Evolutionary conservation across 2,888 invertebrate genomes (phyloP).

Genomic region (Zeuzera pyrina): DNA sequence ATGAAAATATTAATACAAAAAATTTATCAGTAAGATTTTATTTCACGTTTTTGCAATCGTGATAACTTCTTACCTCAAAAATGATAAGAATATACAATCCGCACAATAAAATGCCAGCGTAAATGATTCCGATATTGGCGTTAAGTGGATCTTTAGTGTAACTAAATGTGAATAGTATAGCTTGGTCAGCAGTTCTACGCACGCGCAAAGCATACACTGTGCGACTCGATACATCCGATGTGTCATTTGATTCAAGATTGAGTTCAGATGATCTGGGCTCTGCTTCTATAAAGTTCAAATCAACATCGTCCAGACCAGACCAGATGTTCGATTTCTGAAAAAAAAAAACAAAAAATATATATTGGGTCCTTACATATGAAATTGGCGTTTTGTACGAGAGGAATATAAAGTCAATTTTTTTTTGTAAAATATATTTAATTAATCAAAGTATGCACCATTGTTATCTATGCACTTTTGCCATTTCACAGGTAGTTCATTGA

Average conservation of each 20-base stretch:
- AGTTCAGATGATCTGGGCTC: constrained; percentile 51
- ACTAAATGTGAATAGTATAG: constrained; percentile 40
- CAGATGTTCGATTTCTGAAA: constrained; percentile 66
- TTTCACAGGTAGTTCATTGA: too few relatives aligned
- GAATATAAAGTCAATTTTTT: too few relatives aligned
- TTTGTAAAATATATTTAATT: too few relatives aligned
- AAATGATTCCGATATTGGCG: constrained; percentile 77
- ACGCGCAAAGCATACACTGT: constrained; percentile 27
- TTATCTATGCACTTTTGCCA: too few relatives aligned
- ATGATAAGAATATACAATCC: constrained; percentile 86
- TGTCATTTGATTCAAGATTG: constrained; percentile 25
- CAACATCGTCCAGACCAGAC: constrained; percentile 69
- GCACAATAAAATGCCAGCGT: constrained; percentile 80
- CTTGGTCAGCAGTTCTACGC: constrained; percentile 25
- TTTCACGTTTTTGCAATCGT: too few relatives aligned
- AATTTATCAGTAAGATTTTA: too few relatives aligned
- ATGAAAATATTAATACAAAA: too few relatives aligned
- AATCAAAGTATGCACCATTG: too few relatives aligned
- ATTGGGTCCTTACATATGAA: too few relatives aligned
- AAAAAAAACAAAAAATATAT: too few relatives aligned
- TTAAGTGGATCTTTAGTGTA: constrained; percentile 78
- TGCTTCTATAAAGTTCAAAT: constrained; percentile 74
- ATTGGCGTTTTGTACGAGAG: too few relatives aligned
- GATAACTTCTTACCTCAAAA: constrained; percentile 84
- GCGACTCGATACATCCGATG: constrained; percentile 6